Percentiles rank a stretch among this genome's conserved stretches.
phyloP scores from a whole-genome alignment of 2,113 vertebrate genomes.

The Megaceryle maxima region DNA sequence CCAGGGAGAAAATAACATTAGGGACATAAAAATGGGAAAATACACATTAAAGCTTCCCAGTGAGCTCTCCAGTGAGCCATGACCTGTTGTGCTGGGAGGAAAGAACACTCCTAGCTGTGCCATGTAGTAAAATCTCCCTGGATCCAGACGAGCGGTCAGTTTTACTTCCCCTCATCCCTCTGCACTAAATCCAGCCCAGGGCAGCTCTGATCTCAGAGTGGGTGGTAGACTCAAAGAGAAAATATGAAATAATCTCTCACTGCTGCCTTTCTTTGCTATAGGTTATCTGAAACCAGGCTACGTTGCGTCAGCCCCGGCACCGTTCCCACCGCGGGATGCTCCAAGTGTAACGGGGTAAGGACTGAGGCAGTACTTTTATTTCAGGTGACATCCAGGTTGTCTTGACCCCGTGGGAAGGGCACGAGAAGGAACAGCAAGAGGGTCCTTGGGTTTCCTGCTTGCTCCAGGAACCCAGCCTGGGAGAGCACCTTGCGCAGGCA shows the following conservation, averaged over 20 bases:
- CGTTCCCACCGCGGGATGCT: not conserved
- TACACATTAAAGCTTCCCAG: not conserved
- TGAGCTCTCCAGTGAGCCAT: not conserved
- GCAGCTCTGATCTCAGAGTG: not conserved
- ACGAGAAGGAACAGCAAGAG: not conserved
- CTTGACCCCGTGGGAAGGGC: not conserved
- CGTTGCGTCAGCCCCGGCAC: accelerated
- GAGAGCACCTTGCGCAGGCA: not conserved
- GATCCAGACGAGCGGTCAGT: not conserved
- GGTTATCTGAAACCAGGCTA: not conserved
- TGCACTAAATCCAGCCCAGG: not conserved
- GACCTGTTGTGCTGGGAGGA: not conserved
- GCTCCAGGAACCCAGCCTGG: not conserved
- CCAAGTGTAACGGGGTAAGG: not conserved
- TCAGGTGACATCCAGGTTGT: not conserved
- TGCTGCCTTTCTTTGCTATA: not conserved
- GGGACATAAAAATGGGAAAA: not conserved
- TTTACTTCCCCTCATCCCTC: not conserved
- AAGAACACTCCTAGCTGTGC: not conserved
- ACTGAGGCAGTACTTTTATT: not conserved
- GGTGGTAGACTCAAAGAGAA: not conserved
- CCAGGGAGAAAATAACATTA: not conserved
- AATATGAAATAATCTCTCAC: not conserved
- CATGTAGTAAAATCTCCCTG: not conserved
- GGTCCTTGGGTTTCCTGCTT: not conserved